Base-by-base conservation (phyloP, 2,797 vertebrate genomes). In the Esox masquinongy region DNA sequence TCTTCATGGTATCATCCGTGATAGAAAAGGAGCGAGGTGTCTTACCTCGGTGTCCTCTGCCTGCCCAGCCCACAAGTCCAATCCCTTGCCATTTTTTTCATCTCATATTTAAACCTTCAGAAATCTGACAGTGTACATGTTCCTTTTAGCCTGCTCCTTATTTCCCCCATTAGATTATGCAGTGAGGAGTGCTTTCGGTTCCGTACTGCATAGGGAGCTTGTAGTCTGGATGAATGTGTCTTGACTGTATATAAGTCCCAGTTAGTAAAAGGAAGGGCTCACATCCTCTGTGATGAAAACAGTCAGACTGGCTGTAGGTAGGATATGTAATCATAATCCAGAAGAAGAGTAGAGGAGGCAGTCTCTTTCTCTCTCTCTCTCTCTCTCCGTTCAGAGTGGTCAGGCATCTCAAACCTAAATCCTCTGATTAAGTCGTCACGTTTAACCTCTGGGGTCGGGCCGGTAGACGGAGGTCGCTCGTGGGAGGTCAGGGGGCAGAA, bases 1-100 rank as follows among this genome's bases (percentile, higher is more conserved):
- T 87, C 89, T 91, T 92, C 89, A 90, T 90, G 83, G 80, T 82
- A 76, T 77, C 78, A 77, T 63, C 70, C 73, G 85, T 9, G 83
- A 85, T 73, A 85, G 81, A 73, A 16, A 34, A 84, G 82, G 72
- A 79, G 82, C 77, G 80, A 74, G 78, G 82, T 76, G 82, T 86
- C 87, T 89, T 89, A 90, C 84, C 88, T 90, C 87, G 80, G 59
- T 61, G 81, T 84, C 82, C 77, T 4, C 26, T 77, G 77, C 80
- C 77, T 72, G 82, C 78, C 66, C 64, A 69, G 74, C 78, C 81
- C 73, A 36, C 8, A 43, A 74, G 74, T 77, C 82, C 74, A 83
- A 79, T 72, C 56, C 71, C 76, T 17, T 53, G 73, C 72, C 64
- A 76, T 63, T 74, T 73, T 76, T 67, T 84, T 85, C 82, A n/a